Evolutionary conservation across 2,797 vertebrate species (phyloP).

Genomic region (Falco concolor): DNA sequence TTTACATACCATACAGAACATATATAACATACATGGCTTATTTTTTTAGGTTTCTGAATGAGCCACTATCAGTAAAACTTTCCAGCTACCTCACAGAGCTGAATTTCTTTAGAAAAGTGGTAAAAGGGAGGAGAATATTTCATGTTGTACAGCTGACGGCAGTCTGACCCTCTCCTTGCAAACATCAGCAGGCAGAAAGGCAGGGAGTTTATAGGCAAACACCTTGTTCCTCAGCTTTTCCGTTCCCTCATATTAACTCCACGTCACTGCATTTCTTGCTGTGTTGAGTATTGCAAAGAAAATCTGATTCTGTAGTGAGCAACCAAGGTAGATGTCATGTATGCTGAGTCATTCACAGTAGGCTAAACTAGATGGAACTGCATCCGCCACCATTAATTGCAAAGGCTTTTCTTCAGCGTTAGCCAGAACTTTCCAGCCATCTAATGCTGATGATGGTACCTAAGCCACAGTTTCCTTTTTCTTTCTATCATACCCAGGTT

Average conservation of each 20-base stretch:
- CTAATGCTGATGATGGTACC: background rate
- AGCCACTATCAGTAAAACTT: background rate
- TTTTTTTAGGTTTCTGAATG: background rate
- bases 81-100: background rate
- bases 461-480: background rate
- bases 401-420: background rate
- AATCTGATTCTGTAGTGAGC: background rate
- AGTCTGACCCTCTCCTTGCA: background rate
- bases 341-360: background rate
- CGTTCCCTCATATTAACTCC: background rate
- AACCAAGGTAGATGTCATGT: fast-evolving
- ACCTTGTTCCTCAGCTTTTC: background rate
- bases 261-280: background rate
- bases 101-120: background rate
- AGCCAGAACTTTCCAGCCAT: background rate
- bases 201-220: background rate
- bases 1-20: background rate
- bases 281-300: background rate
- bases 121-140: background rate
- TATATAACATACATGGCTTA: background rate
- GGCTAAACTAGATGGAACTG: background rate
- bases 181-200: background rate
- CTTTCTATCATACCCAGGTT: background rate
- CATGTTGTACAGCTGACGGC: background rate
- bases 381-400: background rate